Base-by-base conservation (phyloP, 1,140 invertebrate species). In the Leptopilina clavipes region DNA sequence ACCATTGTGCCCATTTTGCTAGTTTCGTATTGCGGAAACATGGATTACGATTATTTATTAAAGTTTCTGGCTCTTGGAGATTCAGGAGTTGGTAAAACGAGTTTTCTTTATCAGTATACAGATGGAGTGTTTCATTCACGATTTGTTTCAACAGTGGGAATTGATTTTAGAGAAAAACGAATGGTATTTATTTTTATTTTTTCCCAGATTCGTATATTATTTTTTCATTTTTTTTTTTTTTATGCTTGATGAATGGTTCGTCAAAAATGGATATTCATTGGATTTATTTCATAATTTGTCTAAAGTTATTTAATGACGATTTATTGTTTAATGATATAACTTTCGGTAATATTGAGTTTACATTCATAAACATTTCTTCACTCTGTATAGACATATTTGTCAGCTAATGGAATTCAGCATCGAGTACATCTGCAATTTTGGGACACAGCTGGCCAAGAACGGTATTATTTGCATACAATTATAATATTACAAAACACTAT, bases 61-160 rank as follows among this genome's bases (percentile, higher is more conserved):
- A 99, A 99, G 91, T 97, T 99, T 89, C 91, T 99, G 70, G 96
- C 97, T 74, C 93, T 99, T 70, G 98, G 98, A 25, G 96, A 98
- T 91, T 97, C 96, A 25, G 97, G 96, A 45, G 97, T 98, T 73
- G 97, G 97, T 37, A 98, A 98, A 91, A 98, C 97, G 0, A 97
- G 96, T 85, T 97, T 98, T 82, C 90, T 98, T 18, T 97, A 97
- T 91, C 97, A 98, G 85, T 99, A 99, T 86, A 98, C 97, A 1
- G 97, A 99, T 91, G 96, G 96, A 71, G 92, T 93, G 17, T 99
- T 98, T 89, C 96, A 97, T 86, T 93, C 95, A 8, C 95, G 96
- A 89, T 99, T 98, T 89, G 97, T 98, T 79, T 98, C 98, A 3
- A 99, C 98, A 8, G 98, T 99, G 75, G 98, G 98, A 73, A 99